These are phyloP conservation scores for Trachythela sp. DNA, from an alignment of 64 coral and sea anemone genomes.

Conservation along the genomic window DNA sequence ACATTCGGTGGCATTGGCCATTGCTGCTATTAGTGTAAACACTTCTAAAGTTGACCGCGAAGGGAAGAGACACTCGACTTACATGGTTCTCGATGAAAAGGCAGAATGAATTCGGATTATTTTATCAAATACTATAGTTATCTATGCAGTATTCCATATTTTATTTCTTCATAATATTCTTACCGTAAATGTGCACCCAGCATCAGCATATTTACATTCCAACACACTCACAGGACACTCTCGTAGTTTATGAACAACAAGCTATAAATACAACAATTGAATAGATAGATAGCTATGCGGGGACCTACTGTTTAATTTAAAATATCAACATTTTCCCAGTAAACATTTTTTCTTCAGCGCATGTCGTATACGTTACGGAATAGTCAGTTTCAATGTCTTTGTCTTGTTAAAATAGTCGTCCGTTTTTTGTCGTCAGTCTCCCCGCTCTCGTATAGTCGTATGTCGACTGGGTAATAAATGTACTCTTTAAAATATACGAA, in stretches of 20 bases:
- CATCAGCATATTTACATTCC: slow-evolving; percentile 75
- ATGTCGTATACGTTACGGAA: no score
- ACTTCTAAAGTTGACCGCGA: no score
- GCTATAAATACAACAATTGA: slow-evolving; percentile 1
- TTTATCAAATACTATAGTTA: no score
- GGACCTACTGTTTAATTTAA: neutral
- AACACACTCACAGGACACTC: slow-evolving; percentile 75
- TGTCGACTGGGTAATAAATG: neutral
- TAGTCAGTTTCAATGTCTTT: neutral
- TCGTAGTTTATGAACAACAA: slow-evolving; percentile 61
- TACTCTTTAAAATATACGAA: neutral
- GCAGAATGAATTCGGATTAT: no score
- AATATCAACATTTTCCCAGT: no score
- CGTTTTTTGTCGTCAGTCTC: neutral
- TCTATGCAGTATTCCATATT: neutral
- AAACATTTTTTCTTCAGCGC: no score
- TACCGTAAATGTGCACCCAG: slow-evolving; percentile 89
- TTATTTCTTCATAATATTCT: neutral
- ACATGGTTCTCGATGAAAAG: no score
- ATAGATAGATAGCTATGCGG: neutral
- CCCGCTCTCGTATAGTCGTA: neutral
- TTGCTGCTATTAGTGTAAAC: no score
- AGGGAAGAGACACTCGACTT: no score
- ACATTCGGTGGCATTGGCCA: no score
- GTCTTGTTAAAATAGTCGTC: neutral